Evolutionary conservation across 1,140 invertebrate species (phyloP), one percentile per base, ranked within the genome.

Genomic region (Muscidifurax raptorellus): DNA sequence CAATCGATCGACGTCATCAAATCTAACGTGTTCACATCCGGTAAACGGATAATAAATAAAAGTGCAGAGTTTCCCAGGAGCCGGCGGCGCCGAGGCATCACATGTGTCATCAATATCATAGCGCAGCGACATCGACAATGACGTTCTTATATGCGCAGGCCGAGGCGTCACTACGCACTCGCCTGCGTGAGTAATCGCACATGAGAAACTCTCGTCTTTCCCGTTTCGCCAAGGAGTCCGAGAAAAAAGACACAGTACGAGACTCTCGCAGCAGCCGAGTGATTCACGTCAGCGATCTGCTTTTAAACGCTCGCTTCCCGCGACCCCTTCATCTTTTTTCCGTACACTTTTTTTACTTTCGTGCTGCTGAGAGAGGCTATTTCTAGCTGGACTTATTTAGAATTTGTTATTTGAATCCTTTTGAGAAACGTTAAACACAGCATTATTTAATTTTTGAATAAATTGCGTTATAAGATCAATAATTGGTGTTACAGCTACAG

Each of bases 21-120:
- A 28, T 76, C 0, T n/a, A 71, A 13, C 10, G 28, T n/a, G n/a
- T 47, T 47, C 40, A 72, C 80, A 76, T 76, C 71, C 40, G 44
- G 47, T 15, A 66, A 28, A 25, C 12, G 15, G 3, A 59, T 18
- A 44, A 75, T 32, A 75, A 75, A 69, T 27, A 30, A 40, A 40
- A 71, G 18, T n/a, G n/a, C 12, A 81, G 75, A 40, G 32, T 77
- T 83, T 83, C 69, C 22, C 67, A 59, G 40, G 66, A 72, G 59
- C 18, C 52, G 52, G 74, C 52, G n/a, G 4, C 75, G 25, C 25
- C 71, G 22, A 22, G 52, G 5, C 28, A n/a, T 22, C 40, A 74
- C 76, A 79, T 83, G 59, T 84, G 82, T 72, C 74, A 79, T 84
- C 67, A 74, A 74, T 76, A 76, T 59, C 47, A 25, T 7, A 71